Base-by-base conservation (phyloP, 1,140 invertebrate species). In the Scylla paramamosain region DNA sequence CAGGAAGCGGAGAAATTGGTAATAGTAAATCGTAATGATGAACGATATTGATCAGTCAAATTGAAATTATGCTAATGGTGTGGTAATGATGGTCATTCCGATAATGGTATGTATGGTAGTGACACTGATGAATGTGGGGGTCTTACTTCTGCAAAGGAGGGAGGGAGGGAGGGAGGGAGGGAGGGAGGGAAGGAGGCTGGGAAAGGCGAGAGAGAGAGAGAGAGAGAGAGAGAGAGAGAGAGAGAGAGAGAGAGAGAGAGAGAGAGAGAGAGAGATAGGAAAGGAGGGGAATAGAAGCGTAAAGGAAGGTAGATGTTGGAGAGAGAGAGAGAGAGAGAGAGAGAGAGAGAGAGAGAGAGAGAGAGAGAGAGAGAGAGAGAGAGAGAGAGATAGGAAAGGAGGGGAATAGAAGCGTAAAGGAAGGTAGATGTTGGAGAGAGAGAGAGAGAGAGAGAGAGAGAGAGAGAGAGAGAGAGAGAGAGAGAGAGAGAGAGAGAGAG, bases 11-110 rank as follows among this genome's bases (percentile, higher is more conserved):
- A n/a, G 20, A 59, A 12, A 77, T 77, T 25, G 67, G 8, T 77
- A 77, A 77, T 77, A 8, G 25, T 12, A 3, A 77, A 77, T 25
- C 1, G 25, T 77, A 77, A 77, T 77, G 67, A 77, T 20, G 52
- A 77, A 77, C 67, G 67, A 77, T 77, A 77, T n/a, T n/a, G 67
- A 77, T 77, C 67, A 77, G 67, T n/a, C 20, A 77, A 77, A 77
- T 77, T 77, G 67, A 77, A 77, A 77, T 77, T 77, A 77, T 77
- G 67, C 67, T 77, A 77, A 77, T 77, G 6, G 67, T 25, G 20
- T 16, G n/a, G n/a, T 77, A 77, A 77, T 77, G 20, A n/a, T 77
- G 67, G 67, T 77, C 67, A 77, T 77, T 77, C n/a, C 67, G 16
- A 77, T 77, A 77, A 77, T 77, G 25, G 25, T 77, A 77, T 77